These are phyloP conservation scores for Lycodopsis pacificus DNA, from an alignment of 2,797 vertebrate species.

Conservation along the genomic window DNA sequence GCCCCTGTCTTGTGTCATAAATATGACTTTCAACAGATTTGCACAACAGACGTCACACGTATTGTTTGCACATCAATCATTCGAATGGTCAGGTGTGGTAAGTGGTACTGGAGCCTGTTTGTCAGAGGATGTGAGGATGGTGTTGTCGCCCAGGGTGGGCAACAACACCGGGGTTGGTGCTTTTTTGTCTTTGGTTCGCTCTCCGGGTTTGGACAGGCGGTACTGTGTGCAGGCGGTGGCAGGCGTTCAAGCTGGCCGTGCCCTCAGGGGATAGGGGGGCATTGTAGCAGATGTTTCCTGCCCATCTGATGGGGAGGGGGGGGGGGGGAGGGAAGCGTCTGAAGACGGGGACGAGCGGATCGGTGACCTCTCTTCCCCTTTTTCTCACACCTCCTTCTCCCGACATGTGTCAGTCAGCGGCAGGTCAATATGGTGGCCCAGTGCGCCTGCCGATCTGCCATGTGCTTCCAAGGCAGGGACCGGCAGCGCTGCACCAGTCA, in stretches of 20 bases:
- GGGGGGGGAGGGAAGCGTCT: conserved; percentile 11
- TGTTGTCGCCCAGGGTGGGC: conserved; percentile 2
- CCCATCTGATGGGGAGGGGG: conserved; percentile 22
- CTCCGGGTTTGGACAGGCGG: conserved; percentile 48
- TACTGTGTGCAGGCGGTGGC: conserved; percentile 48
- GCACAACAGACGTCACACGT: conserved; percentile 5
- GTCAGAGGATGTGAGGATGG: conserved; percentile 19
- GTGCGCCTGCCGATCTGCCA: conserved; percentile 70
- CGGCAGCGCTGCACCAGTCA: conserved; percentile 53
- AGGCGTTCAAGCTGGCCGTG: conserved; percentile 52
- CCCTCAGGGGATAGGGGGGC: conserved; percentile 46
- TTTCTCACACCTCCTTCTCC: conserved; percentile 65
- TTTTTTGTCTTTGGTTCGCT: conserved; percentile 42
- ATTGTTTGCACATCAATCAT: conserved; percentile 60
- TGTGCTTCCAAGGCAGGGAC: conserved; percentile 75
- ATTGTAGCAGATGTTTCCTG: conserved; percentile 72
- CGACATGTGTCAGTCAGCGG: conserved; percentile 81
- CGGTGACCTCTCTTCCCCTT: conserved; percentile 64
- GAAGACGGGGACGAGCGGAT: conserved; percentile 57
- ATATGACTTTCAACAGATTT: conserved; percentile 42
- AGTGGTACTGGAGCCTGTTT: conserved; percentile 51
- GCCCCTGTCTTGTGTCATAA: conserved; percentile 31
- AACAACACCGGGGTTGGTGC: conserved; percentile 5
- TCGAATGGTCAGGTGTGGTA: conserved; percentile 40
- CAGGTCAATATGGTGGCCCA: conserved; percentile 79